Evolutionary conservation across 2,113 vertebrate genomes (phyloP).

Genomic region (Sterrhoptilus dennistouni): DNA sequence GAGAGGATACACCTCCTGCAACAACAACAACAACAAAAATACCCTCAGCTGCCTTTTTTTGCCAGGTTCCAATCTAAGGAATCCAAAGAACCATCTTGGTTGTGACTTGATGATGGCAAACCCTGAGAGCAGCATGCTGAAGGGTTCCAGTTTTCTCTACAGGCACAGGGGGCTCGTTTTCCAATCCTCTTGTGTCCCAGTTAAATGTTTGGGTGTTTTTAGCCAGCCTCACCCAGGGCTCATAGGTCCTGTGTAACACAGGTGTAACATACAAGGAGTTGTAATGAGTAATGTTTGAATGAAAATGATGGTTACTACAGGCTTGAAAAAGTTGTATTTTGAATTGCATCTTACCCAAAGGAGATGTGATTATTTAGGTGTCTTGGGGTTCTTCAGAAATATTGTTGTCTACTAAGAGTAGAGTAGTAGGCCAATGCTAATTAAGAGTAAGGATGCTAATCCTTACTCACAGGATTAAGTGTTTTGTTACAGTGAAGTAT

Average conservation of each 20-base stretch:
- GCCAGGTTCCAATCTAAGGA: not conserved
- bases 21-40: not conserved
- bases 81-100: not conserved
- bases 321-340: not conserved
- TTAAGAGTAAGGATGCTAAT: not conserved
- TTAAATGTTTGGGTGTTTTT: not conserved
- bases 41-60: not conserved
- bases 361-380: not conserved
- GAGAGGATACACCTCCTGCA: not conserved
- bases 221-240: not conserved
- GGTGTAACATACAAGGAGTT: not conserved
- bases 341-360: not conserved
- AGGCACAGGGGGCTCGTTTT: not conserved
- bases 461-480: not conserved
- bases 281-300: not conserved
- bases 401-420: not conserved
- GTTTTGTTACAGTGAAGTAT: not conserved
- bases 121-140: not conserved
- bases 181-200: not conserved
- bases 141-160: not conserved
- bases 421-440: not conserved
- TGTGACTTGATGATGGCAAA: not conserved
- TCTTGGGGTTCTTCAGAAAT: not conserved
- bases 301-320: not conserved
- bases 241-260: not conserved